These are phyloP conservation scores for Huso huso DNA, from an alignment of 2,797 vertebrate genomes.

Conservation along the genomic window DNA sequence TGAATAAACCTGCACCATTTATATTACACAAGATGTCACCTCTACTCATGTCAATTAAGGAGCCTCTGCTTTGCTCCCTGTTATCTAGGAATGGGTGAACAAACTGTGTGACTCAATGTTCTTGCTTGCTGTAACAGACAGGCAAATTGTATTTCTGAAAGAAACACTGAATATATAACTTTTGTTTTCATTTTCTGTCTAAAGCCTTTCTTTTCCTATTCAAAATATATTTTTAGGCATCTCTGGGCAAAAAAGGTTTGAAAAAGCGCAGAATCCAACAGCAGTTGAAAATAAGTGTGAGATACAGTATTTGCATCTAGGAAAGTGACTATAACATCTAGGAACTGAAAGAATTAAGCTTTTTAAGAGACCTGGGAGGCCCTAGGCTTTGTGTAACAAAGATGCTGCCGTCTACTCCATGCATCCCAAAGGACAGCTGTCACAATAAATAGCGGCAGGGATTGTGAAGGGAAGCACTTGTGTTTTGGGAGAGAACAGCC, in stretches of 20 bases:
- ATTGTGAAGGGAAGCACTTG: constrained; percentile 12
- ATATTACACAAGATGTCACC: constrained; percentile 58
- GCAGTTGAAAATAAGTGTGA: background rate
- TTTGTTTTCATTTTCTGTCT: too few relatives aligned
- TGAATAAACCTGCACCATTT: constrained; percentile 58
- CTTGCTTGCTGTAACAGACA: constrained; percentile 11
- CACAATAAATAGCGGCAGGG: constrained; percentile 26
- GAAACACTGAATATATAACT: background rate
- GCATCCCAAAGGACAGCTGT: constrained; percentile 32
- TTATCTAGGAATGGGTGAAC: constrained; percentile 15
- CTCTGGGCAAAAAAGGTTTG: too few relatives aligned
- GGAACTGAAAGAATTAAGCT: constrained; percentile 23
- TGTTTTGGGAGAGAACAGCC: constrained; percentile 12
- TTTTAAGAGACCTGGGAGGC: constrained; percentile 26
- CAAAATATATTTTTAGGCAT: too few relatives aligned
- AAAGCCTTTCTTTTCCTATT: background rate
- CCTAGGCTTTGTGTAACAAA: constrained; percentile 26
- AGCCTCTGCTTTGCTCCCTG: constrained; percentile 11
- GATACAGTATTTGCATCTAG: background rate
- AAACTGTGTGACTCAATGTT: constrained; percentile 14
- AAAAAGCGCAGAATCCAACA: background rate
- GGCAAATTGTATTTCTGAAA: constrained; percentile 2
- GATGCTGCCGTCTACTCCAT: constrained; percentile 24
- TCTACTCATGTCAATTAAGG: constrained; percentile 63
- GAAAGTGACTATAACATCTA: constrained; percentile 7